Conservation (phyloP, 1,140 invertebrate species). For the Choristoneura fumiferana region DNA sequence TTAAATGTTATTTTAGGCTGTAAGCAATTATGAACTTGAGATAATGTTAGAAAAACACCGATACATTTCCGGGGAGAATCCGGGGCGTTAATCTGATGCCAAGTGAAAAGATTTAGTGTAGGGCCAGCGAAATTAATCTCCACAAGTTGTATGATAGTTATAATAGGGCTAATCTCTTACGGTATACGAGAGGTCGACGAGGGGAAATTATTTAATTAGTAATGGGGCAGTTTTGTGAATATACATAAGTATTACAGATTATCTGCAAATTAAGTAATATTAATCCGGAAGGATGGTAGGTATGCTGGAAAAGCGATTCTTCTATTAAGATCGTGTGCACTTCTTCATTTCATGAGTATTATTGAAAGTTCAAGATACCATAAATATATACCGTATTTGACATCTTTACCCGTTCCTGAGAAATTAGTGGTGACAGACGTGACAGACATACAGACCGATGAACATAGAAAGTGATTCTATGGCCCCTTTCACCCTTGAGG, state of each 20-base stretch:
- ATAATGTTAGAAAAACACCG: slow-evolving; percentile 62
- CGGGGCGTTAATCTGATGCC: slow-evolving; percentile 53
- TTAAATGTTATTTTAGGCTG: slow-evolving; percentile 47
- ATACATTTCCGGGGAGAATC: slow-evolving; percentile 45
- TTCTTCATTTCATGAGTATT: too few relatives aligned
- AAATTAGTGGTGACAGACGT: too few relatives aligned
- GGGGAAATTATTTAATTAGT: slow-evolving; percentile 18
- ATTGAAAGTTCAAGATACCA: too few relatives aligned
- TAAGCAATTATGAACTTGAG: slow-evolving; percentile 41
- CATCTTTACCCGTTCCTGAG: too few relatives aligned
- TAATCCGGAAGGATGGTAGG: not conserved
- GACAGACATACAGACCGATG: too few relatives aligned
- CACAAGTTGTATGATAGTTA: slow-evolving; percentile 30
- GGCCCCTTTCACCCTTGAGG: too few relatives aligned
- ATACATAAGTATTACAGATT: not conserved
- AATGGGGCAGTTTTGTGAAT: slow-evolving; percentile 7
- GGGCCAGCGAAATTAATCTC: slow-evolving; percentile 49
- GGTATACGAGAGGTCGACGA: slow-evolving; percentile 3
- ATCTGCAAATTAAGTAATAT: not conserved
- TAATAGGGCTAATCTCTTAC: slow-evolving; percentile 18
- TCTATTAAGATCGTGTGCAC: too few relatives aligned
- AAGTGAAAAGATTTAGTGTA: slow-evolving; percentile 60
- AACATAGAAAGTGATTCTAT: too few relatives aligned
- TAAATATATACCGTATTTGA: too few relatives aligned
- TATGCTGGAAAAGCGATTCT: too few relatives aligned